phyloP scores from a whole-genome alignment of 2,113 vertebrate genomes.

The Gambusia holbrooki region DNA sequence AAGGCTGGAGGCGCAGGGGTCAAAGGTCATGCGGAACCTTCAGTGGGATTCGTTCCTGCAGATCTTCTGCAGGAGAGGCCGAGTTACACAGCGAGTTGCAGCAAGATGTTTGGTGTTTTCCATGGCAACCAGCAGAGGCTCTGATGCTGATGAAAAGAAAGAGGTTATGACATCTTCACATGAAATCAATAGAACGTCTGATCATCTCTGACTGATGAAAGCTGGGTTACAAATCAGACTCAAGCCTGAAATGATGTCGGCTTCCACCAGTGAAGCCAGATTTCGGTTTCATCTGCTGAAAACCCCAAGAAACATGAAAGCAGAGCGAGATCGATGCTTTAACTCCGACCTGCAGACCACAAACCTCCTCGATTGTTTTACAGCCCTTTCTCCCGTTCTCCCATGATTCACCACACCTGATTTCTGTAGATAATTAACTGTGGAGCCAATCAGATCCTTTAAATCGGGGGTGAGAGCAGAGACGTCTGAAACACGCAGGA shows the following conservation, averaged over 20 bases:
- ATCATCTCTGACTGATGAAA: not conserved
- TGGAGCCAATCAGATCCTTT: not conserved
- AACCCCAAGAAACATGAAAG: too few species aligned
- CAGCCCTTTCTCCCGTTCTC: not conserved
- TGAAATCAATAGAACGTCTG: not conserved
- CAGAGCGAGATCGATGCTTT: not conserved
- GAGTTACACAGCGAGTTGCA: not conserved
- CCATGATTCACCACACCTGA: not conserved
- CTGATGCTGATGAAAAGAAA: not conserved
- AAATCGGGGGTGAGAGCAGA: not conserved
- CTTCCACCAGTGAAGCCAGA: too few species aligned
- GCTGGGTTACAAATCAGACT: not conserved
- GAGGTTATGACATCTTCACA: not conserved
- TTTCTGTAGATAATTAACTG: not conserved
- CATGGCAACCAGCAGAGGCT: not conserved
- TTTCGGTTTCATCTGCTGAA: too few species aligned
- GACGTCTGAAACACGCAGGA: not conserved
- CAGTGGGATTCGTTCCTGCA: not conserved
- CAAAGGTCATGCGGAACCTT: not conserved
- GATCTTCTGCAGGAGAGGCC: not conserved
- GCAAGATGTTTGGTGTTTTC: not conserved
- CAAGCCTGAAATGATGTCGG: not conserved
- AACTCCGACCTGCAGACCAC: not conserved
- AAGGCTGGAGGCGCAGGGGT: not conserved
- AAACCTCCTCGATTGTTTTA: not conserved